These are phyloP conservation scores for Drosophila phalerata DNA, from an alignment of 2,888 invertebrate species.

Conservation along the genomic window DNA sequence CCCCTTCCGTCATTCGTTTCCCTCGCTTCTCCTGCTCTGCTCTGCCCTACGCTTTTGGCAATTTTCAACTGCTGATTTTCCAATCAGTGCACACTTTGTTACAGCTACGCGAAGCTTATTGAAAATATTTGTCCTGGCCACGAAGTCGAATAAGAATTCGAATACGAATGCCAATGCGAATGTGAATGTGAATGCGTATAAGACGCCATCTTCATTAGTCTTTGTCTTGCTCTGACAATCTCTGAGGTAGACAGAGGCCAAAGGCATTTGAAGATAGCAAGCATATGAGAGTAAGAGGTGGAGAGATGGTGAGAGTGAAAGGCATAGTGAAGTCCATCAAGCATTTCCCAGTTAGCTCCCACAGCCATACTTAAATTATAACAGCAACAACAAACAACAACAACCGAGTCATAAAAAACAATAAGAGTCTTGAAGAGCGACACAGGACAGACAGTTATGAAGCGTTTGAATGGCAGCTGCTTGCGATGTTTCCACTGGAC, in stretches of 20 bases:
- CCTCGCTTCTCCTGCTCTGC: neutral
- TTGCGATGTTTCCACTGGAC: conserved; percentile 23
- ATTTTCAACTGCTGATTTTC: conserved; percentile 74
- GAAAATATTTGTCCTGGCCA: conserved; percentile 72
- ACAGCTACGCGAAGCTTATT: conserved; percentile 67
- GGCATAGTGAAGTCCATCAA: conserved; percentile 28
- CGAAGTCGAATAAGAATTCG: conserved; percentile 39
- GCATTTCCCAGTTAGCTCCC: conserved; percentile 52
- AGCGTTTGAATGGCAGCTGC: conserved; percentile 16
- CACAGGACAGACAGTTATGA: conserved; percentile 18
- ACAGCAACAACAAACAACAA: conserved; percentile 22
- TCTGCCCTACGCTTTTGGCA: conserved; percentile 43
- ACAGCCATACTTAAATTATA: conserved; percentile 54
- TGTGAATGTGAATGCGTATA: conserved; percentile 25
- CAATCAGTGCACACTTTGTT: conserved; percentile 77
- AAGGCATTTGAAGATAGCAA: neutral
- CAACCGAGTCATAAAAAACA: conserved; percentile 34
- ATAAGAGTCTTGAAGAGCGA: conserved; percentile 28
- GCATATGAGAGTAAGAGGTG: neutral
- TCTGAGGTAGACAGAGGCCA: conserved; percentile 5
- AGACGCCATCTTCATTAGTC: conserved; percentile 72
- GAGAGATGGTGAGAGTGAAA: neutral
- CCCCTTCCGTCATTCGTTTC: conserved; percentile 9
- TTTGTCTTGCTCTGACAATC: conserved; percentile 46
- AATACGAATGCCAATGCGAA: conserved; percentile 23